These are phyloP conservation scores for Stomatorhinus walkeri DNA, from an alignment of 2,797 vertebrate species.

Conservation along the genomic window DNA sequence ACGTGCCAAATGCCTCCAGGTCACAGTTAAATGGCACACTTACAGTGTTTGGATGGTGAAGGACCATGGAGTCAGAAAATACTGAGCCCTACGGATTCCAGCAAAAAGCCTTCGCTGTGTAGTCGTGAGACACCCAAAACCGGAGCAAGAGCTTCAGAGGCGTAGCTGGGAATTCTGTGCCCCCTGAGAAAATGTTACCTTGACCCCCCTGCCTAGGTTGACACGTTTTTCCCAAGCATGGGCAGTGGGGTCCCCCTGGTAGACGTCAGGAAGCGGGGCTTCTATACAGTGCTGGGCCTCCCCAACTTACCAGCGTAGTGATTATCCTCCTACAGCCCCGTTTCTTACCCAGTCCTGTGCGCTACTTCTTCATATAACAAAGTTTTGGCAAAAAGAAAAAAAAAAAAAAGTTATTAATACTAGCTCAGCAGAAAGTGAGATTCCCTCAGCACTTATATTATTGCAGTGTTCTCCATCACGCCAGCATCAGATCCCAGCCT, in stretches of 20 bases:
- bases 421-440: background rate
- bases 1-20: background rate
- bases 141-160: background rate
- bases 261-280: background rate
- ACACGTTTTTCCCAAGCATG: background rate
- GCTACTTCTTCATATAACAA: background rate
- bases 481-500: background rate
- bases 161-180: background rate
- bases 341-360: background rate
- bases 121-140: background rate
- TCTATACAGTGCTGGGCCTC: background rate
- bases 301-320: background rate
- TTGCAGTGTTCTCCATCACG: background rate
- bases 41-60: background rate
- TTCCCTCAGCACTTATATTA: background rate
- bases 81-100: background rate
- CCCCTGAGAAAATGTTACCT: background rate
- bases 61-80: background rate
- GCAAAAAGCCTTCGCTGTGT: background rate
- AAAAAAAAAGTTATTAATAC: background rate
- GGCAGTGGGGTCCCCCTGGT: background rate
- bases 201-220: background rate
- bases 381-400: background rate
- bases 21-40: background rate
- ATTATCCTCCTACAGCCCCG: background rate